phyloP scores from a whole-genome alignment of 30 jellyfish, hydroid and myxozoan genomes.

The Aurelia coerulea region DNA sequence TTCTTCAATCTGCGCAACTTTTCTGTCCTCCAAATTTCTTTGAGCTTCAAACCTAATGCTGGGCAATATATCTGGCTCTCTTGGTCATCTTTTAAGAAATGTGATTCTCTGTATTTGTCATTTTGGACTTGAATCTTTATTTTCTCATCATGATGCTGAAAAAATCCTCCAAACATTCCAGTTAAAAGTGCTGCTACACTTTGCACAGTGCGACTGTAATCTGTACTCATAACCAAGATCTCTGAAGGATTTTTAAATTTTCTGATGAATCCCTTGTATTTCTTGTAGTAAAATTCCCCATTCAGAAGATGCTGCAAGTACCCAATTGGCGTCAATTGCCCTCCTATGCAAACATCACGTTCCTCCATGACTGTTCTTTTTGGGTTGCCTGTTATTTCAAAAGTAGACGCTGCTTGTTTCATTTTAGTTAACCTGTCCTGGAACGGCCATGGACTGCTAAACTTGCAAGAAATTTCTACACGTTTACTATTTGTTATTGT shows the following conservation, averaged over 20 bases:
- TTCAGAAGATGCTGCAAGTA: slow-evolving; percentile 78
- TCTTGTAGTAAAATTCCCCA: slow-evolving; percentile 71
- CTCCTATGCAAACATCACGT: slow-evolving; percentile 73
- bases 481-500: slow-evolving; percentile 89
- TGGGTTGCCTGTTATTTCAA: slow-evolving; percentile 52
- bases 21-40: slow-evolving; percentile 9
- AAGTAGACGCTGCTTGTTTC: slow-evolving; percentile 22
- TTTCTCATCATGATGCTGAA: background rate
- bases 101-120: slow-evolving; percentile 74
- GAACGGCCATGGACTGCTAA: slow-evolving; percentile 38
- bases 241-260: slow-evolving; percentile 16
- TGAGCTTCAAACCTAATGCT: slow-evolving; percentile 19
- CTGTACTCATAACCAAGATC: slow-evolving; percentile 75
- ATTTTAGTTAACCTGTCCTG: slow-evolving; percentile 28
- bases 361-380: slow-evolving; percentile 54
- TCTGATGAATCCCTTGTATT: slow-evolving; percentile 45
- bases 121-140: slow-evolving; percentile 51
- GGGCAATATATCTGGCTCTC: slow-evolving; percentile 64
- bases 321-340: slow-evolving; percentile 96
- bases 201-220: slow-evolving; percentile 91
- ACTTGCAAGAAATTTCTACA: slow-evolving; percentile 76
- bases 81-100: slow-evolving; percentile 64
- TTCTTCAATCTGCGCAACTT: slow-evolving; percentile 29
- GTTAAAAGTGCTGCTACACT: slow-evolving; percentile 93
- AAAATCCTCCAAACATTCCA: slow-evolving; percentile 70